Evolutionary conservation across 1,140 invertebrate genomes (phyloP), one percentile per base, ranked within the genome.

Genomic region (Aporrectodea caliginosa): DNA sequence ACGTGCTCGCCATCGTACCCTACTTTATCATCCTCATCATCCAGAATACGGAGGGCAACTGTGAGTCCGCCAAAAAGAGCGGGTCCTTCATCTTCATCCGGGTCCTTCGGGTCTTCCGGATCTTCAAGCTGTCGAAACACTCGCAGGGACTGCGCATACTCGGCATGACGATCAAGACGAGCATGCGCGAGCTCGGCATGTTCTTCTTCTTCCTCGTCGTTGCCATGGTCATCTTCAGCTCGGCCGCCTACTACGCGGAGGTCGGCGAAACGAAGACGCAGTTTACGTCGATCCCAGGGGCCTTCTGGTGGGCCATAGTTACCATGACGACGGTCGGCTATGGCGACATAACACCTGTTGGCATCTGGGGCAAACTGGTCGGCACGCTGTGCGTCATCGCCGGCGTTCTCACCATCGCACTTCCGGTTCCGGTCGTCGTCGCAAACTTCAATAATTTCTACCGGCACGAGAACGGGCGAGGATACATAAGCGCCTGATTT

Each of bases 171-270:
- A 93, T 99, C 87, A 98, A 98, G 91, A 98, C 98, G 87, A 98
- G 97, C 87, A 98, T 99, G 94, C 93, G 97, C 90, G 98, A 99
- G 92, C 93, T 99, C 86, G 97, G 96, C 89, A 92, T 99, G 89
- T 93, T 99, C 90, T 99, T 99, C 91, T 99, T 99, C 93, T 99
- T 99, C 93, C 93, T 99, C 98, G n/a, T n/a, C n/a, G n/a, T n/a
- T n/a, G n/a, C n/a, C n/a, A n/a, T n/a, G n/a, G n/a, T n/a, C n/a
- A n/a, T n/a, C n/a, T n/a, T n/a, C n/a, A n/a, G n/a, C n/a, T n/a
- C n/a, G n/a, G n/a, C n/a, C n/a, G n/a, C n/a, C 85, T 98, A 98
- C 91, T 98, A 98, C 91, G 97, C 96, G 83, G 73, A 74, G 33
- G 95, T 96, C 88, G 95, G 96, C 90, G 93, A 94, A 87, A 93